phyloP scores from a whole-genome alignment of 2,113 vertebrate genomes.

The Ia io region DNA sequence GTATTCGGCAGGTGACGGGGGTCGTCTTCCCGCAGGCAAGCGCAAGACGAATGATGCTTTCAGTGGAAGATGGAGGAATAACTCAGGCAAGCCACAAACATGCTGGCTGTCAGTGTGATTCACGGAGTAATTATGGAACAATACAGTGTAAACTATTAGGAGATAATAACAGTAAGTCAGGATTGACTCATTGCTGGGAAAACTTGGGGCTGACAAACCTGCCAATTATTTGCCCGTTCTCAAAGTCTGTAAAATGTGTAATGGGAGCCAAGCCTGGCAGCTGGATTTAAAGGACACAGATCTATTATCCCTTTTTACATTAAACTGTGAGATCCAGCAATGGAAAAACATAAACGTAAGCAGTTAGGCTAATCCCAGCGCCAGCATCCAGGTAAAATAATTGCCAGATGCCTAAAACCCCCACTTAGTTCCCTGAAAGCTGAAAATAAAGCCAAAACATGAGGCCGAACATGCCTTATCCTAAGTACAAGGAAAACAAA shows the following conservation, averaged over 20 bases:
- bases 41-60: constrained; percentile 42
- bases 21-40: constrained; percentile 31
- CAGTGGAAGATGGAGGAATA: constrained; percentile 50
- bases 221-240: constrained; percentile 45
- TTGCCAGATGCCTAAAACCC: background rate
- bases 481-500: background rate
- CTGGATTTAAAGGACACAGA: constrained; percentile 52
- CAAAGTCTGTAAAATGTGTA: constrained; percentile 22
- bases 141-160: constrained; percentile 73
- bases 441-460: background rate
- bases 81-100: constrained; percentile 38
- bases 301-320: constrained; percentile 22
- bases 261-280: constrained; percentile 49
- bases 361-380: constrained; percentile 30
- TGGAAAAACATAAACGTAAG: constrained; percentile 44
- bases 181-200: constrained; percentile 59
- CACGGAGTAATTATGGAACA: constrained; percentile 75
- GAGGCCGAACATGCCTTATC: background rate
- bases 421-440: background rate
- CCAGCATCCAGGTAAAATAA: background rate
- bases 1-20: constrained; percentile 50
- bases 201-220: constrained; percentile 53
- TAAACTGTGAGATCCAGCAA: background rate
- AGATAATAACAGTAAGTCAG: constrained; percentile 72
- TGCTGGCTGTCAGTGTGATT: constrained; percentile 67